These are phyloP conservation scores for Centruroides vittatus DNA, from an alignment of 1,140 invertebrate species.

Conservation along the genomic window DNA sequence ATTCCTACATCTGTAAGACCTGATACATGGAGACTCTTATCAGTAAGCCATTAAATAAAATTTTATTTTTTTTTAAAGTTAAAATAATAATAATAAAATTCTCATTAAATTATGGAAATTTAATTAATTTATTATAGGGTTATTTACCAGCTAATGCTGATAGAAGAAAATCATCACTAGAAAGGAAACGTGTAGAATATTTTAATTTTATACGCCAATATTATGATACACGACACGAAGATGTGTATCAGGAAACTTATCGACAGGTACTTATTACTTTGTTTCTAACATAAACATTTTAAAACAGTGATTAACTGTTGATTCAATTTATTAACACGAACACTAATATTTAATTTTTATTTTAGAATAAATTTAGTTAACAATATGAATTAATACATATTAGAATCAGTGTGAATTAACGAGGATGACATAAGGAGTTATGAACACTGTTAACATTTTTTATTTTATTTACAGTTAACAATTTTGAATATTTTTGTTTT, in stretches of 20 bases:
- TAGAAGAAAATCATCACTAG: conserved; percentile 60
- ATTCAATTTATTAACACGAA: too few relatives aligned
- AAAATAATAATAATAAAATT: conserved; percentile 2
- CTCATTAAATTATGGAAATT: too few relatives aligned
- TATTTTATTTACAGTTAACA: too few relatives aligned
- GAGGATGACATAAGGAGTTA: too few relatives aligned
- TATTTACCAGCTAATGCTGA: conserved; percentile 86
- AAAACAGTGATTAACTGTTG: too few relatives aligned
- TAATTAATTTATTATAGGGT: conserved; percentile 35
- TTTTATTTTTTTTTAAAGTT: not conserved
- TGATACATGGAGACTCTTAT: conserved; percentile 56
- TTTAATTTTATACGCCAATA: conserved; percentile 90
- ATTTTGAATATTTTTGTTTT: too few relatives aligned
- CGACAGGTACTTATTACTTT: conserved; percentile 44
- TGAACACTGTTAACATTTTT: too few relatives aligned
- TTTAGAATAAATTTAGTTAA: too few relatives aligned
- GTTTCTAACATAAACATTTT: too few relatives aligned
- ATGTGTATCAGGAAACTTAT: conserved; percentile 85
- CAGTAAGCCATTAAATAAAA: conserved; percentile 36
- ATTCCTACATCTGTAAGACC: conserved; percentile 69
- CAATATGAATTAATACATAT: too few relatives aligned
- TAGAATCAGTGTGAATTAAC: too few relatives aligned
- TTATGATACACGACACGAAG: conserved; percentile 84
- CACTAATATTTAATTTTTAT: too few relatives aligned
- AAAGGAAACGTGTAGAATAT: conserved; percentile 88